Percentiles rank a stretch among this genome's conserved stretches.
Conservation (phyloP, 2,113 vertebrate genomes). For the Perccottus glenii region DNA sequence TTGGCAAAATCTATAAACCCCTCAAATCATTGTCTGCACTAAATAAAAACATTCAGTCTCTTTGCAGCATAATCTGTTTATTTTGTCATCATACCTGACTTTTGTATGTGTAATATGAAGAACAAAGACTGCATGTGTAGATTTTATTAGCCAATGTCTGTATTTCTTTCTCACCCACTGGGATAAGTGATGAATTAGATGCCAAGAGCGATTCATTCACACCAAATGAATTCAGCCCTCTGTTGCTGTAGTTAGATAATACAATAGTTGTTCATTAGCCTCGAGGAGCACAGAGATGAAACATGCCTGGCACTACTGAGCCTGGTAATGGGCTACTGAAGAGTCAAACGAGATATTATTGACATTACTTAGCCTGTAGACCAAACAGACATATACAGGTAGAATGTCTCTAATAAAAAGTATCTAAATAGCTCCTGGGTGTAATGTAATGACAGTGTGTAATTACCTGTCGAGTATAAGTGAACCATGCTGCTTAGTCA, state of each 20-base stretch:
- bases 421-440: constrained; percentile 47
- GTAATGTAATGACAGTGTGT: constrained; percentile 42
- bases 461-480: constrained; percentile 43
- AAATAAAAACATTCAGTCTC: background rate
- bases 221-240: constrained; percentile 64
- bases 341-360: constrained; percentile 51
- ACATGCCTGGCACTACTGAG: constrained; percentile 41
- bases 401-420: constrained; percentile 34
- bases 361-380: constrained; percentile 42
- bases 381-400: constrained; percentile 42
- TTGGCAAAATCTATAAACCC: too few species aligned
- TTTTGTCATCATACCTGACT: background rate
- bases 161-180: constrained; percentile 22
- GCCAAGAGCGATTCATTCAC: constrained; percentile 57
- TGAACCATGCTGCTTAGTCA: constrained; percentile 22
- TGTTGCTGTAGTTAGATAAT: constrained; percentile 65
- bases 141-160: constrained; percentile 27
- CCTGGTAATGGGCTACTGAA: constrained; percentile 56
- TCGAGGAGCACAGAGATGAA: constrained; percentile 52
- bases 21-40: background rate
- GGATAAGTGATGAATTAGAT: constrained; percentile 36
- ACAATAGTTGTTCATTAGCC: constrained; percentile 67
- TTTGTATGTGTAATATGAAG: background rate
- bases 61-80: background rate
- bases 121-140: background rate